Base-by-base conservation (phyloP, 2,113 vertebrate genomes). In the Phalacrocorax brasilianus region DNA sequence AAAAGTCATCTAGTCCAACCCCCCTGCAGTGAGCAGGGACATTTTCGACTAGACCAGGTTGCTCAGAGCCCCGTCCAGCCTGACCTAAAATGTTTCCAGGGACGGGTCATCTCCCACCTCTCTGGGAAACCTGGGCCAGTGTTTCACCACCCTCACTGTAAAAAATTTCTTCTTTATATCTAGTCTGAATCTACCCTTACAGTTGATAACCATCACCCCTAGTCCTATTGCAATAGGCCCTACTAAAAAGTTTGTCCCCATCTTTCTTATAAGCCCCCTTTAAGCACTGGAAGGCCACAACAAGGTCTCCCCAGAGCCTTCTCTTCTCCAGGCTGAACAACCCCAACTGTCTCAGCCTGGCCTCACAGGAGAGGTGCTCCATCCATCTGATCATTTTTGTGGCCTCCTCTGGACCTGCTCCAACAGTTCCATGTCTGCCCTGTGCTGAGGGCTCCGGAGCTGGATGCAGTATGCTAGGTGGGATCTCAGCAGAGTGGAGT, bases 391-490 rank as follows among this genome's bases (percentile, higher is more conserved):
- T 11, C 58, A 17, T 35, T 16, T 17, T 17, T 3, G 9, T 35
- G n/a, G 2, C 22, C 58, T 35, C 58, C 14, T 61, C 58, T 35
- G 58, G 58, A 11, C n/a, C 6, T 10, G 2, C 58, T 61, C n/a
- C 58, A 61, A 35, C n/a, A 61, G 58, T 14, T 61, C n/a, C 14
- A 4, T 61, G 58, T 61, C 58, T 3, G 7, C 35, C 23, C 5
- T 35, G 23, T 61, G 22, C n/a, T 61, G 22, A 5, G 58, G n/a
- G 4, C 22, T 3, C 58, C n/a, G 35, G 58, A 61, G 58, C 14
- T 26, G 58, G 58, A 35, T 0, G 14, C 58, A 35, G 58, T 0
- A 2, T 14, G 44, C 38, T 6, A 40, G 32, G 9, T 13, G 63
- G 13, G 63, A 9, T 44, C 28, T 65, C 28, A 22, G 12, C 40